phyloP scores from a whole-genome alignment of 53 echinoderm and acorn worm genomes.

The Zoroaster sp. region DNA sequence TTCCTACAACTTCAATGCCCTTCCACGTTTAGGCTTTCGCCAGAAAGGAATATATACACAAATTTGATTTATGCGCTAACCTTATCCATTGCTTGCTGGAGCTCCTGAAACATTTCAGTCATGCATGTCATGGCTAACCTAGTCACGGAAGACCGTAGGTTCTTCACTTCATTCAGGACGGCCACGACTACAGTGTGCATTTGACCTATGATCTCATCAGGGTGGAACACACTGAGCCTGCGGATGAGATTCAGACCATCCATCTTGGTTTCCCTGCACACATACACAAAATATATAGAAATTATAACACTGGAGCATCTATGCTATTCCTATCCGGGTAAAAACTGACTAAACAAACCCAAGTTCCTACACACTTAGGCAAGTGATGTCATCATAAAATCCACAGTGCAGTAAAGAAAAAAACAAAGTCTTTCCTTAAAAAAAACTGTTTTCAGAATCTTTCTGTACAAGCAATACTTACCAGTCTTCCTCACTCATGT shows the following conservation, averaged over 20 bases:
- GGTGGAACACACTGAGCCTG: constrained; percentile 70
- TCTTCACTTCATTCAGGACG: constrained; percentile 90
- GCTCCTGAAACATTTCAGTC: constrained; percentile 80
- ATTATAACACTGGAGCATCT: not conserved
- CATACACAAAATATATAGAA: not conserved
- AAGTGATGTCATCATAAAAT: no score
- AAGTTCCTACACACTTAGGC: no score
- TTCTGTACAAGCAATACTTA: not conserved
- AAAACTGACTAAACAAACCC: no score
- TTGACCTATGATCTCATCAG: constrained; percentile 71
- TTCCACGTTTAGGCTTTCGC: no score
- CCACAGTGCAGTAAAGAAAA: no score
- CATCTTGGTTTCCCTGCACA: constrained; percentile 85
- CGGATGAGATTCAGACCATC: constrained; percentile 79
- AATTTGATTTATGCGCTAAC: constrained; percentile 12
- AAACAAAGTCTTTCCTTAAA: no score
- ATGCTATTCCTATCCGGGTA: no score
- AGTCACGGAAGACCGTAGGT: constrained; percentile 81
- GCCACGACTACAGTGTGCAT: constrained; percentile 84
- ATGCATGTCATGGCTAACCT: constrained; percentile 72
- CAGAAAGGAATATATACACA: no score
- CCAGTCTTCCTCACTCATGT: constrained; percentile 80
- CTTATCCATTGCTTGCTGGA: constrained; percentile 84
- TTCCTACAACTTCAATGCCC: no score
- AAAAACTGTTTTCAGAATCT: no score